These are phyloP conservation scores for Polyommatus icarus DNA, from an alignment of 2,888 invertebrate species.

Conservation along the genomic window DNA sequence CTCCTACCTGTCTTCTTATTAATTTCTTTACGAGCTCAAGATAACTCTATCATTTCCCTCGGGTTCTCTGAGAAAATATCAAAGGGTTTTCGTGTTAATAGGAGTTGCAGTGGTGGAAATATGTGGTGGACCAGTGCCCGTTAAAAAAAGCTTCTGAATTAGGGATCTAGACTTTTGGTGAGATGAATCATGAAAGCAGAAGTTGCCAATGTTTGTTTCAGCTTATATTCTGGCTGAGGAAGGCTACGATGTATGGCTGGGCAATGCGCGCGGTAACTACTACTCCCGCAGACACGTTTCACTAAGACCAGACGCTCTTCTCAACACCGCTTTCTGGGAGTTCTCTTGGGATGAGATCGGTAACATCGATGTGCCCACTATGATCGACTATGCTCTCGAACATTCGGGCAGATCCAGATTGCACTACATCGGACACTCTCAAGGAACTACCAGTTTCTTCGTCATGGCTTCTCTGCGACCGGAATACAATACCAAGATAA, in stretches of 20 bases:
- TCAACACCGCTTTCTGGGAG: constrained; percentile 80
- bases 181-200: no score
- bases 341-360: constrained; percentile 93
- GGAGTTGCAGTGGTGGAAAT: no score
- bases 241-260: constrained; percentile 90
- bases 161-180: no score
- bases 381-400: constrained; percentile 86
- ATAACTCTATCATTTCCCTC: no score
- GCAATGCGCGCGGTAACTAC: constrained; percentile 88
- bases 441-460: constrained; percentile 84
- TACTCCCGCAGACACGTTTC: constrained; percentile 81
- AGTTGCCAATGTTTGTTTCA: constrained; percentile 43
- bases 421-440: constrained; percentile 91
- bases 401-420: constrained; percentile 80
- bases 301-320: constrained; percentile 58
- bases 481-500: constrained; percentile 84
- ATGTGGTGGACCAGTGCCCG: no score
- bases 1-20: no score
- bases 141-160: no score
- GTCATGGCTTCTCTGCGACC: constrained; percentile 84
- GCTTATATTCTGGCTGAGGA: constrained; percentile 81
- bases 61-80: no score
- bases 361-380: constrained; percentile 87
- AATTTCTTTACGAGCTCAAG: no score
- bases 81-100: no score